These are phyloP conservation scores for Euwallacea fornicatus DNA, from an alignment of 1,140 invertebrate genomes.

Conservation along the genomic window DNA sequence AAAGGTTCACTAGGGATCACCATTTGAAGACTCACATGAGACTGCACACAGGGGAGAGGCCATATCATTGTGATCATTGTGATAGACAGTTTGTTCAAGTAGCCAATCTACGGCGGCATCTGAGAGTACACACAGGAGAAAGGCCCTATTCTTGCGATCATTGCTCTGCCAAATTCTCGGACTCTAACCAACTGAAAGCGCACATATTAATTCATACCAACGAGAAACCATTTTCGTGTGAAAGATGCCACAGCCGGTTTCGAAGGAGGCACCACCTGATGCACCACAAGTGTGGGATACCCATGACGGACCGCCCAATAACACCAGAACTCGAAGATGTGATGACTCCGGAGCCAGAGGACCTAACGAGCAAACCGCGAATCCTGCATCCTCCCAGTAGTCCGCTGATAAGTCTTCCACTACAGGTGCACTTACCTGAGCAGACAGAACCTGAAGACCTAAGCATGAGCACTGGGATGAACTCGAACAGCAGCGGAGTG, in stretches of 20 bases:
- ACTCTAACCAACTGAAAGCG: slow-evolving; percentile 91
- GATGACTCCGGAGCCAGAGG: slow-evolving; percentile 45
- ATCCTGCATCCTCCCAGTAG: slow-evolving; percentile 52
- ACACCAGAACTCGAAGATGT: slow-evolving; percentile 41
- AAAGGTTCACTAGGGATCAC: slow-evolving; percentile 94
- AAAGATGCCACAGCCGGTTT: slow-evolving; percentile 74
- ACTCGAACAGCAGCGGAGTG: slow-evolving; percentile 47
- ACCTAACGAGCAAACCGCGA: slow-evolving; percentile 48
- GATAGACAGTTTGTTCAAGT: slow-evolving; percentile 92
- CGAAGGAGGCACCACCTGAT: slow-evolving; percentile 80
- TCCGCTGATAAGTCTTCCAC: slow-evolving; percentile 44
- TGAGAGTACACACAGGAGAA: slow-evolving; percentile 94
- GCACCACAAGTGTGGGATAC: slow-evolving; percentile 75
- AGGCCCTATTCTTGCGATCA: slow-evolving; percentile 89
- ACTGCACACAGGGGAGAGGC: slow-evolving; percentile 91
- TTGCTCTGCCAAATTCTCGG: slow-evolving; percentile 88
- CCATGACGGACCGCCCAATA: slow-evolving; percentile 39
- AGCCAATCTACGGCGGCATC: slow-evolving; percentile 88
- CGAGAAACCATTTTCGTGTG: slow-evolving; percentile 85
- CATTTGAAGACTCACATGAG: slow-evolving; percentile 93
- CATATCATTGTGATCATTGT: slow-evolving; percentile 89
- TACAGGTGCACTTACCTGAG: slow-evolving; percentile 63
- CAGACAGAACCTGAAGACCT: slow-evolving; percentile 90
- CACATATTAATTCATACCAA: slow-evolving; percentile 87
- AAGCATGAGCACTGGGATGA: slow-evolving; percentile 60